Conservation (phyloP, 2,113 vertebrate genomes). For the Otus sunia region DNA sequence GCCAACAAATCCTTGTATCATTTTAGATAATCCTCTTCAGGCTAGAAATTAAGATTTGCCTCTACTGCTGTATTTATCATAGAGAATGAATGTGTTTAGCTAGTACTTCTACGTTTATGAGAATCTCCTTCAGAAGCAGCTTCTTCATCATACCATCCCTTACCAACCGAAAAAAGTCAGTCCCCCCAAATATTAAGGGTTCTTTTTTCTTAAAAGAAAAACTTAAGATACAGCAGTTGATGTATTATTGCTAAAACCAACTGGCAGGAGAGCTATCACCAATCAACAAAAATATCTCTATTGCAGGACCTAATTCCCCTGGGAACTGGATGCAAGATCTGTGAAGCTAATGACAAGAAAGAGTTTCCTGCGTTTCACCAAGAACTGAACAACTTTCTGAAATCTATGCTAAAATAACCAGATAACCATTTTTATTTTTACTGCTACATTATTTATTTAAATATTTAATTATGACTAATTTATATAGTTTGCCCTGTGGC, state of each 20-base stretch:
- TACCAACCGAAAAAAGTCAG: background rate
- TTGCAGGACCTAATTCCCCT: background rate
- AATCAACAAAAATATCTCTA: background rate
- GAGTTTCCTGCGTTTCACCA: background rate
- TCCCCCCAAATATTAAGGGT: background rate
- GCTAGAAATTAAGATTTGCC: background rate
- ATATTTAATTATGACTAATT: constrained; percentile 74
- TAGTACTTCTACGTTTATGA: background rate
- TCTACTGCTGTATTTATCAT: background rate
- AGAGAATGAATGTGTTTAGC: background rate
- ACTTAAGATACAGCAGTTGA: background rate
- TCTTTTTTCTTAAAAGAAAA: background rate
- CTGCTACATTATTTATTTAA: constrained; percentile 70
- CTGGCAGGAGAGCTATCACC: background rate
- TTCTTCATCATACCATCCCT: background rate
- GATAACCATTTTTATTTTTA: constrained; percentile 63
- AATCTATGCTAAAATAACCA: constrained; percentile 31
- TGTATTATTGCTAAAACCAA: background rate
- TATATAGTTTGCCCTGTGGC: constrained; percentile 61
- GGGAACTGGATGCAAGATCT: background rate
- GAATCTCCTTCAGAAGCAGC: background rate
- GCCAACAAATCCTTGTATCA: background rate
- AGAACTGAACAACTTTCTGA: background rate
- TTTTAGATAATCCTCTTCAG: background rate
- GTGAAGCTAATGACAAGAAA: background rate